phyloP scores from a whole-genome alignment of 2,113 vertebrate species.

The Tapirus terrestris region DNA sequence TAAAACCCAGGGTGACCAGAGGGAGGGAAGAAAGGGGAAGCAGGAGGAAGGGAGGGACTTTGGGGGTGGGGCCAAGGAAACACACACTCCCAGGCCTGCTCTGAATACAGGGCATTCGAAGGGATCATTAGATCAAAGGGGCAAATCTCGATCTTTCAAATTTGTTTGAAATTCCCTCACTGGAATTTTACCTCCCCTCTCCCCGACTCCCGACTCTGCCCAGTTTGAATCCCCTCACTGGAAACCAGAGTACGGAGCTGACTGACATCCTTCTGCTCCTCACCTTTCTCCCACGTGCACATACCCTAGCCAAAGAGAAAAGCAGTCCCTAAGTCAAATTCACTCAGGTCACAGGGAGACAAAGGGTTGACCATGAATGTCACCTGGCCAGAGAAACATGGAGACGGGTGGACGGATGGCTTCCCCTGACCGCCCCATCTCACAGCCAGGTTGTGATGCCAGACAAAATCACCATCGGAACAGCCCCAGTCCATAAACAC shows the following conservation, averaged over 20 bases:
- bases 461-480: neutral
- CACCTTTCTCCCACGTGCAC: neutral
- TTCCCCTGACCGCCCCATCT: neutral
- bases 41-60: neutral
- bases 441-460: neutral
- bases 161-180: too few species aligned
- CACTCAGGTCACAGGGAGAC: neutral
- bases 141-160: neutral
- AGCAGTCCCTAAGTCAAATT: neutral
- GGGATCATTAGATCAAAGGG: neutral
- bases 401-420: rapidly evolving
- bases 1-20: neutral
- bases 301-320: neutral
- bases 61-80: neutral
- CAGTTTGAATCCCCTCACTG: neutral
- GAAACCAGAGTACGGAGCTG: neutral
- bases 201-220: neutral
- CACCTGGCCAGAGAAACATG: neutral
- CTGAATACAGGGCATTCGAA: neutral
- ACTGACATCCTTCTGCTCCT: neutral
- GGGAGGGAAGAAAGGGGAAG: neutral
- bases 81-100: neutral
- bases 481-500: neutral
- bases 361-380: neutral
- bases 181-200: neutral